Base-by-base conservation (phyloP, 2,797 vertebrate genomes). In the Lutjanus campechanus region DNA sequence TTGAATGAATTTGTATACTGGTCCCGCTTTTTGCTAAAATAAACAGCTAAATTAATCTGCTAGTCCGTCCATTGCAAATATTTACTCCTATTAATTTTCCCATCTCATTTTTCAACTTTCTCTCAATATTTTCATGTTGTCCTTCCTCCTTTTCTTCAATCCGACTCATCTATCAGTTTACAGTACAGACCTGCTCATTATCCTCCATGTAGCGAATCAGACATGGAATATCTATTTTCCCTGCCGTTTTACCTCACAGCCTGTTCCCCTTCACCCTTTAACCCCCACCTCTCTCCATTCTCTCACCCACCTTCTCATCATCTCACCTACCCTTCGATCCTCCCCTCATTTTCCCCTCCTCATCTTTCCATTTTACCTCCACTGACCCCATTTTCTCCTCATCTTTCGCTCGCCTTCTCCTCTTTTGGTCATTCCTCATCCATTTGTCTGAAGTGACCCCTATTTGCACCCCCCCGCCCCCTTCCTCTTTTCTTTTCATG, bases 301-400 rank as follows among this genome's bases (percentile, higher is more conserved):
- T 58, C 25, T 76, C 73, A 58, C 58, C 61, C 29, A 15, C 19
- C 17, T 20, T 41, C 63, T 65, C 63, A 7, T 78, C 67, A 65
- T 84, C 81, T 68, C 60, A 51, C 58, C 76, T 69, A 22, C 53
- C 20, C 62, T 59, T 63, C 43, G 2, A 66, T 69, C 61, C 54
- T 73, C 47, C 50, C 53, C 58, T 77, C 77, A 76, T 76, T 80
- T 84, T 41, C 56, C 77, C 77, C 51, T 72, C 53, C 50, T 85
- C 79, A 20, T 60, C 41, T 83, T 80, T 70, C 77, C 56, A 82
- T 87, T 85, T 87, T 88, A 85, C 63, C 82, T 82, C 76, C 51
- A 41, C 54, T 84, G 86, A 91, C 84, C 88, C 77, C 68, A 89
- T 92, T 86, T 88, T 89, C 74, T 73, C 12, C 69, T 81, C 76